These are phyloP conservation scores for Beris chalybata DNA, from an alignment of 2,888 invertebrate species.

Conservation along the genomic window DNA sequence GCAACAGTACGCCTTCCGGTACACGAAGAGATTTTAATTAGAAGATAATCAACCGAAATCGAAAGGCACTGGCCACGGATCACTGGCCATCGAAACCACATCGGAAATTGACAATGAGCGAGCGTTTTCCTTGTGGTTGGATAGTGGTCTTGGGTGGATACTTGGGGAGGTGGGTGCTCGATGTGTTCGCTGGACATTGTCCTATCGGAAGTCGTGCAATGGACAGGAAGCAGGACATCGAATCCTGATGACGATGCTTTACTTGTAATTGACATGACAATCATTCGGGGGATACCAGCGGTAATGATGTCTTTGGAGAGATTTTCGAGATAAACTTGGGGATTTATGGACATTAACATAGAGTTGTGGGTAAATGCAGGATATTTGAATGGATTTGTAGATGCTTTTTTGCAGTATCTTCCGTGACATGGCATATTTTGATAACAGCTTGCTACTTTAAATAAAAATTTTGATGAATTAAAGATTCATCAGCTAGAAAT, in stretches of 20 bases:
- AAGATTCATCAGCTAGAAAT: no score
- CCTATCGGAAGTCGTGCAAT: constrained; percentile 6
- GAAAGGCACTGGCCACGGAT: constrained; percentile 31
- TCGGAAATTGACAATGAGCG: constrained; percentile 31
- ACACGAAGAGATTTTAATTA: constrained; percentile 34
- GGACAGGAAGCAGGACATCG: constrained; percentile 10
- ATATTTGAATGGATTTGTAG: no score
- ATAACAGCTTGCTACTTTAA: no score
- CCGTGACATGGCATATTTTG: no score
- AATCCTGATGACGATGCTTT: constrained; percentile 5
- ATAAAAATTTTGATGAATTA: no score
- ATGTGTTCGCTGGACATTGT: no score
- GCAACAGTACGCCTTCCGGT: neutral
- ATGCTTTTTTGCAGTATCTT: no score
- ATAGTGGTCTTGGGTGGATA: neutral
- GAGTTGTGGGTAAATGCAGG: no score
- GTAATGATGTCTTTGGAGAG: no score
- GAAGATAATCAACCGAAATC: constrained; percentile 34
- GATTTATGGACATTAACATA: no score
- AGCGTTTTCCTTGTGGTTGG: constrained; percentile 12
- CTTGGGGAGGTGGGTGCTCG: neutral
- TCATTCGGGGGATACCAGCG: constrained; percentile 11
- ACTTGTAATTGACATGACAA: constrained; percentile 23
- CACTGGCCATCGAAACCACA: constrained; percentile 19
- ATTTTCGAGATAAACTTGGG: no score